Evolutionary conservation across 92 coral and sea anemone genomes (phyloP).

Genomic region (Paragorgia papillata): DNA sequence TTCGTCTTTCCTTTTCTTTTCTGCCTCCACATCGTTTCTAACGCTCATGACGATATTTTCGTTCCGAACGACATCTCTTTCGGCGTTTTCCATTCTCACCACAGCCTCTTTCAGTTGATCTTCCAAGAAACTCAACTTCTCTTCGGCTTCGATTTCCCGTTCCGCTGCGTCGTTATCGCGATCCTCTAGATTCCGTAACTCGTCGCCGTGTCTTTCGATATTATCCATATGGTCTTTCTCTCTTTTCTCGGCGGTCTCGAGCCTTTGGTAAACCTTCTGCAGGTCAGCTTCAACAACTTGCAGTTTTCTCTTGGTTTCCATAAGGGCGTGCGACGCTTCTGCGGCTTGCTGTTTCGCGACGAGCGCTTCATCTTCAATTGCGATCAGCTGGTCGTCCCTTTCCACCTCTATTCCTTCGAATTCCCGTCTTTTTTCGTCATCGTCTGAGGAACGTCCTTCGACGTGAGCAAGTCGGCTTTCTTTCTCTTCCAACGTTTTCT

Average conservation of each 20-base stretch:
- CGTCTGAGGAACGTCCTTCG: constrained; percentile 66
- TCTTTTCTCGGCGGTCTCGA: constrained; percentile 12
- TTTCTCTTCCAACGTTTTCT: constrained; percentile 79
- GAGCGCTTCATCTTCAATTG: constrained; percentile 54
- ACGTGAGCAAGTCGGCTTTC: constrained; percentile 69
- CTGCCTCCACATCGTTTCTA: not conserved
- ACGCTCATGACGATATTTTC: constrained; percentile 29
- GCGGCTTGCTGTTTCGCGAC: constrained; percentile 41
- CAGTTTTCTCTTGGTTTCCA: constrained; percentile 62
- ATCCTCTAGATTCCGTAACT: constrained; percentile 8
- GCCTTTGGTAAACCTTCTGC: constrained; percentile 86
- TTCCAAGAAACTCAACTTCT: constrained; percentile 65
- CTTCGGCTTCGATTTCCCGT: constrained; percentile 64
- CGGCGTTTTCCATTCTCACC: constrained; percentile 10
- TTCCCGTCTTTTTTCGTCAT: constrained; percentile 58
- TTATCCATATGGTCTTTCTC: not conserved
- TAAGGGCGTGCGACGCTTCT: constrained; percentile 55
- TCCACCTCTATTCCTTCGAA: constrained; percentile 47
- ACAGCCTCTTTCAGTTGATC: constrained; percentile 35
- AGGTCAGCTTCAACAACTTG: constrained; percentile 70
- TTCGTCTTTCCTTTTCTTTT: not conserved
- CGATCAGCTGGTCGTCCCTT: constrained; percentile 42
- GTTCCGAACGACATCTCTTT: constrained; percentile 36
- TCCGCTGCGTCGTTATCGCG: constrained; percentile 42
- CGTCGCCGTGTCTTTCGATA: constrained; percentile 26